phyloP scores from a whole-genome alignment of 2,888 invertebrate genomes.

The Drosophila kanekoi region DNA sequence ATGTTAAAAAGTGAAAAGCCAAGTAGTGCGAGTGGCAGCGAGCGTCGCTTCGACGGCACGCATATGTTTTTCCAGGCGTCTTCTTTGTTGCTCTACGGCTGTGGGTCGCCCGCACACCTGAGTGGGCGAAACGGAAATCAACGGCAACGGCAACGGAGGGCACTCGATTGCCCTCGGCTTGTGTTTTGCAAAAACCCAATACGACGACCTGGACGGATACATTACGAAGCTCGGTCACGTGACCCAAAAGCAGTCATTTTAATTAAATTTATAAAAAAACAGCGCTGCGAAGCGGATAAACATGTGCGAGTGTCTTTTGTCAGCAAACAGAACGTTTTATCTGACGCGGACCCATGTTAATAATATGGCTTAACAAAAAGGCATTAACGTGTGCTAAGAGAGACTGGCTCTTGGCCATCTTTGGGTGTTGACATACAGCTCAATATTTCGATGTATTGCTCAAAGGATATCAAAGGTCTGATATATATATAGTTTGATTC shows the following conservation, averaged over 20 bases:
- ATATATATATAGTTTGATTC: too few relatives aligned
- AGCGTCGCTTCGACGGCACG: conserved; percentile 79
- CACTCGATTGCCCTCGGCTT: conserved; percentile 44
- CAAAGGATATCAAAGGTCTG: too few relatives aligned
- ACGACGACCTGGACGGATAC: conserved; percentile 82
- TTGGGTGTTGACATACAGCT: too few relatives aligned
- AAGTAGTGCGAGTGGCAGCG: conserved; percentile 81
- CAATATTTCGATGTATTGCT: too few relatives aligned
- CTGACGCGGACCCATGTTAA: conserved; percentile 15
- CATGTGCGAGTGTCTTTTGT: conserved; percentile 76
- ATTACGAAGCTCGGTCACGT: conserved; percentile 84
- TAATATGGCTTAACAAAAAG: conserved; percentile 17
- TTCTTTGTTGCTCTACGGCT: conserved; percentile 66
- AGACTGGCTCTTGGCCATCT: too few relatives aligned
- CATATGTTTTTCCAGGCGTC: conserved; percentile 79
- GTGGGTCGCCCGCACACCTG: conserved; percentile 73
- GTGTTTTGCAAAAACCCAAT: conserved; percentile 42
- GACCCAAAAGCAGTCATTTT: conserved; percentile 82
- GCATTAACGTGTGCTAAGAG: neutral
- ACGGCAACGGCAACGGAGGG: conserved; percentile 33
- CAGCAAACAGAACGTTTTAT: conserved; percentile 50
- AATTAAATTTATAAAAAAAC: conserved; percentile 85
- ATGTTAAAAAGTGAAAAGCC: conserved; percentile 82
- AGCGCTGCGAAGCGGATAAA: conserved; percentile 51
- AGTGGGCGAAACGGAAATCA: conserved; percentile 71